phyloP scores from a whole-genome alignment of 2,797 vertebrate genomes.

The Phalloptychus januarius region DNA sequence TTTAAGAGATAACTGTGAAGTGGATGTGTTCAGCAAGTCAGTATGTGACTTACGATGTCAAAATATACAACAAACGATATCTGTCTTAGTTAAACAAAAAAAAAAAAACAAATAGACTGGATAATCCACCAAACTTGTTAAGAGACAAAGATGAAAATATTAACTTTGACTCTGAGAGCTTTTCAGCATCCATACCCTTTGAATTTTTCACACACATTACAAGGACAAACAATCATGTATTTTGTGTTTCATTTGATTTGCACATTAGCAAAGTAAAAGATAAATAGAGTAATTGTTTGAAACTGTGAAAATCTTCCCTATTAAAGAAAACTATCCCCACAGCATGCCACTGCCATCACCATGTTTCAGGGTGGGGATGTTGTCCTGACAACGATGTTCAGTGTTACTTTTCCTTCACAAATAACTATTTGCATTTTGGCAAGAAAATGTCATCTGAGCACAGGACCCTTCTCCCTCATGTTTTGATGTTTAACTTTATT shows the following conservation, averaged over 20 bases:
- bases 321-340: neutral
- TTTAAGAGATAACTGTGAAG: constrained; percentile 17
- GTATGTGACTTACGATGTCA: neutral
- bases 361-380: neutral
- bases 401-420: neutral
- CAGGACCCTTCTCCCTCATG: neutral
- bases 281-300: neutral
- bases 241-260: neutral
- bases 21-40: constrained; percentile 2
- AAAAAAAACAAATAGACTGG: neutral
- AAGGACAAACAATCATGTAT: neutral
- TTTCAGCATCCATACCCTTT: neutral
- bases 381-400: neutral
- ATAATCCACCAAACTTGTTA: too few species aligned
- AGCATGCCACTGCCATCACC: neutral
- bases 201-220: neutral
- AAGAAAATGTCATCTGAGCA: neutral
- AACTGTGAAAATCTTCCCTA: neutral
- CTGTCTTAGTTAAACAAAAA: neutral
- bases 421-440: neutral
- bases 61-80: neutral
- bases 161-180: neutral
- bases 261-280: neutral
- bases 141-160: neutral
- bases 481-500: neutral